These are phyloP conservation scores for Andinoacara biseriatus DNA, from an alignment of 2,113 vertebrate species.

Conservation along the genomic window DNA sequence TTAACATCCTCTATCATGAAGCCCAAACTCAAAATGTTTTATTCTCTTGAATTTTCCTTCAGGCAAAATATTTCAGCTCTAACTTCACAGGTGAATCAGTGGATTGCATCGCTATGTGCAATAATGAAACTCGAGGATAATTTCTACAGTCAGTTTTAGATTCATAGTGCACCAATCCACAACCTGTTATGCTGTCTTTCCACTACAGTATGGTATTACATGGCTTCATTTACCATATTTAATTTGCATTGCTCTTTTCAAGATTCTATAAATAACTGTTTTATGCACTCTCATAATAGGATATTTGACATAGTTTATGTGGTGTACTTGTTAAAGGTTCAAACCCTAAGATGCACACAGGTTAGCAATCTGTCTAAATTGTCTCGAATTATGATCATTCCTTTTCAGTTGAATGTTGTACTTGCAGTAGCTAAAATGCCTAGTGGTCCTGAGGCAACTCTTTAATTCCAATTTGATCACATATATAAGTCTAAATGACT, in stretches of 20 bases:
- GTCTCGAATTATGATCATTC: not conserved
- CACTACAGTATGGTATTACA: not conserved
- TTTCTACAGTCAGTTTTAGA: not conserved
- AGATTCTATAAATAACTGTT: not conserved
- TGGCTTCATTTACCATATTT: not conserved
- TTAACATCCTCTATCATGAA: not conserved
- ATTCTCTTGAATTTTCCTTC: too few relatives aligned
- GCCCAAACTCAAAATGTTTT: not conserved
- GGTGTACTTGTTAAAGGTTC: not conserved
- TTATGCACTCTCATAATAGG: not conserved
- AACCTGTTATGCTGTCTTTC: not conserved
- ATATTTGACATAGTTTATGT: not conserved
- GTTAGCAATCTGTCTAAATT: not conserved
- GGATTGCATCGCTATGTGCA: not conserved
- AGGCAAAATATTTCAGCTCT: too few relatives aligned
- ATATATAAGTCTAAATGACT: conserved; percentile 24
- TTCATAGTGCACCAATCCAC: not conserved
- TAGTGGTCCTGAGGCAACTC: not conserved
- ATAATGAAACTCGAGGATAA: not conserved
- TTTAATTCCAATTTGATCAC: conserved; percentile 14
- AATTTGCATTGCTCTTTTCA: not conserved
- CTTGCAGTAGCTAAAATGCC: not conserved
- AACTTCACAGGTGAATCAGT: not conserved
- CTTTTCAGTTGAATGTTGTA: not conserved
- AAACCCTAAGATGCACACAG: not conserved